Evolutionary conservation across 2,888 invertebrate genomes (phyloP).

Genomic region (Lasius platythorax): DNA sequence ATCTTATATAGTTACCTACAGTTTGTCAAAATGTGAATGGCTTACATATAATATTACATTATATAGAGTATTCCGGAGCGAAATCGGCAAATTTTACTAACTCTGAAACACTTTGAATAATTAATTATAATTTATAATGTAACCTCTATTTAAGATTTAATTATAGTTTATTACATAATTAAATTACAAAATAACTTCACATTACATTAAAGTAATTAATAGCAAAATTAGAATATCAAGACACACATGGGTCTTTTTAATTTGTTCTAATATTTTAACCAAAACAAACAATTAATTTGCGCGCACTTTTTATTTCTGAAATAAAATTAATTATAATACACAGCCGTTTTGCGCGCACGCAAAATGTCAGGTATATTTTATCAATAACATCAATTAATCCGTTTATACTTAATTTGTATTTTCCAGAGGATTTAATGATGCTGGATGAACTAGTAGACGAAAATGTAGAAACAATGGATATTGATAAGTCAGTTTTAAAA

Average conservation of each 20-base stretch:
- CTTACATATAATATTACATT: neutral
- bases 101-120: too few species aligned
- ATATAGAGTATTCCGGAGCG: neutral
- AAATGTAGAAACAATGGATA: neutral
- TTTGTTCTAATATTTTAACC: too few species aligned
- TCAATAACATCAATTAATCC: neutral
- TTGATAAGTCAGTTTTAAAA: neutral
- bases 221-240: too few species aligned
- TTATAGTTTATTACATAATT: too few species aligned
- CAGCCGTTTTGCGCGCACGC: neutral
- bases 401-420: neutral
- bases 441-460: neutral
- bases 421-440: conserved; percentile 18
- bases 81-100: neutral
- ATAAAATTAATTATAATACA: too few species aligned
- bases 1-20: neutral
- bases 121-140: too few species aligned
- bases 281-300: too few species aligned
- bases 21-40: neutral
- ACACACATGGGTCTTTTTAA: too few species aligned
- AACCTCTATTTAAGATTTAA: too few species aligned
- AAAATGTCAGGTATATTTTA: neutral
- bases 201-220: too few species aligned
- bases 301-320: too few species aligned
- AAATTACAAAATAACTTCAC: too few species aligned